Evolutionary conservation across 1,140 invertebrate species (phyloP), one percentile per base, ranked within the genome.

Genomic region (Orius insidiosus): DNA sequence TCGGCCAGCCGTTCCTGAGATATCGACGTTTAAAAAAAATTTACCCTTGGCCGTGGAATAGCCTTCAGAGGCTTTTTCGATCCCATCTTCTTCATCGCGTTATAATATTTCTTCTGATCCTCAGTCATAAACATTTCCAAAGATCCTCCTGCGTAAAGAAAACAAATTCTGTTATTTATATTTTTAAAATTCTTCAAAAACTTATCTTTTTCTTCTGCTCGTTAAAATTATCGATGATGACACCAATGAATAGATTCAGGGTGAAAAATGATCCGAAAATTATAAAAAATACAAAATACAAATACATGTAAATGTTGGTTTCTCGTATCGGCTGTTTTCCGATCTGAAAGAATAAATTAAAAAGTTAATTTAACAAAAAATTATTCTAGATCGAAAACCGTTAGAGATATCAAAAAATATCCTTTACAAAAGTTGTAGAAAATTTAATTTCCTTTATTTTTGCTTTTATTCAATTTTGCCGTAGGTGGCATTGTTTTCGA

Each of bases 81-180:
- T 54, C 89, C 87, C 89, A 98, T 96, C 69, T 96, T 95, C 67
- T 98, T 98, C 94, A 98, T 98, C 45, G 93, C 93, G 66, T 94
- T 95, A 70, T 97, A 98, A 67, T 98, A 98, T 69, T 97, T 98
- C 74, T 97, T 98, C 68, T 98, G 94, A 69, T 97, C 92, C 66
- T 98, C 93, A 53, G 93, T 97, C 93, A 98, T 97, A 72, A 98
- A 97, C 88, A 97, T 93, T 66, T 97, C 93, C 39, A 98, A 71
- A 52, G 92, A 96, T 54, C 92, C 93, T 59, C 94, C 94, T 58
- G 87, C 85, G 64, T 71, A 59, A 56, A 62, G 46, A 58, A 36
- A 42, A 34, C 38, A 49, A 45, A 41, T 48, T 33, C 10, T 35
- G 33, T 43, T 13, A 43, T 13, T 48, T 41, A 34, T 33, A 11